A percentile compares a stretch with the other conserved stretches of the same genome.
phyloP scores from a whole-genome alignment of 35 echinoderm and acorn worm species.

The Ophioderma brevispina region DNA sequence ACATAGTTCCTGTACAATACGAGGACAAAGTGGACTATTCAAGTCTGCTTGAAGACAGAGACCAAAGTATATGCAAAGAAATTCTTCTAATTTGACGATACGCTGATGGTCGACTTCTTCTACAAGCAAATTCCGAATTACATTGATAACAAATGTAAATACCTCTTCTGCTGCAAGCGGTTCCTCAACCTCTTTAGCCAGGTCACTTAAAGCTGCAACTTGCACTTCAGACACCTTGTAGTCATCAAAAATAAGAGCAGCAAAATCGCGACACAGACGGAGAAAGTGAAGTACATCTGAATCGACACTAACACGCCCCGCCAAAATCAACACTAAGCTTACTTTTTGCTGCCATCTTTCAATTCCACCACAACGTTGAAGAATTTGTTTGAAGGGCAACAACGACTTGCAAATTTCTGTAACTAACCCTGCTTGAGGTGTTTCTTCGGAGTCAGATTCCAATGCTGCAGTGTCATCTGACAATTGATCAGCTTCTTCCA shows the following conservation, averaged over 20 bases:
- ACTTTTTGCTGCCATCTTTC: neutral
- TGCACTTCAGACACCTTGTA: neutral
- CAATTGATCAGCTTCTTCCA: neutral
- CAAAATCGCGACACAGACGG: conserved; percentile 5
- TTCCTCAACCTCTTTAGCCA: neutral
- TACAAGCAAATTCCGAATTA: neutral
- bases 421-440: neutral
- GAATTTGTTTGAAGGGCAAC: neutral
- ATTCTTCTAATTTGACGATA: neutral
- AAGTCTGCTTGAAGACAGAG: conserved; percentile 17
- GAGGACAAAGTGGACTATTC: neutral
- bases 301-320: neutral
- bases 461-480: neutral
- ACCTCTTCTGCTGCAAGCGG: conserved; percentile 1
- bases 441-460: neutral
- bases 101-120: neutral
- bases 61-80: conserved; percentile 19
- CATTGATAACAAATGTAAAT: neutral
- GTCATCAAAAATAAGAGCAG: neutral
- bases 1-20: neutral
- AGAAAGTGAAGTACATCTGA: conserved; percentile 3
- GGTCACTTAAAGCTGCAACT: neutral
- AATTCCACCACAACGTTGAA: neutral
- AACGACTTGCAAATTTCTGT: conserved; percentile 11
- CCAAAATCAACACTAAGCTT: neutral